Conservation (phyloP, 2,888 invertebrate genomes). For the Drosophila fungiperda region DNA sequence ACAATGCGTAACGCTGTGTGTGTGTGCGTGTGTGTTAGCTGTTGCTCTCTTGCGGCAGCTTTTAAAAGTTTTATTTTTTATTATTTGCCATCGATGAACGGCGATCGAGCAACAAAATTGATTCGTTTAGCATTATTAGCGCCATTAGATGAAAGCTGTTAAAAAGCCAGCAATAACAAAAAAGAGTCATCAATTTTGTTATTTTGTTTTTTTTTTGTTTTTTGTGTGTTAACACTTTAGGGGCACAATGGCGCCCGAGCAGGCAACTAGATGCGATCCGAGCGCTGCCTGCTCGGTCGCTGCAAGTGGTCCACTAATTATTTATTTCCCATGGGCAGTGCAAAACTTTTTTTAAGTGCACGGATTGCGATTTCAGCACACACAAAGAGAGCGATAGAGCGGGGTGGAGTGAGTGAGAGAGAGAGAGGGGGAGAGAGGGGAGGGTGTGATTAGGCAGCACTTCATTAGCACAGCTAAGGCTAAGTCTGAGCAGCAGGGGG, state of each 20-base stretch:
- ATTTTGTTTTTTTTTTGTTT: constrained; percentile 41
- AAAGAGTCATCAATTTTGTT: constrained; percentile 35
- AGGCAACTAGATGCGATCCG: neutral
- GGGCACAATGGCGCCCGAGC: constrained; percentile 5
- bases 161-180: constrained; percentile 45
- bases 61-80: constrained; percentile 33
- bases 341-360: constrained; percentile 46
- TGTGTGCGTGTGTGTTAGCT: constrained; percentile 34
- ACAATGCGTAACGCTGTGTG: constrained; percentile 38
- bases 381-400: neutral
- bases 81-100: constrained; percentile 43
- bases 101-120: constrained; percentile 57
- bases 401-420: neutral
- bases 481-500: constrained; percentile 20
- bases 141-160: constrained; percentile 71
- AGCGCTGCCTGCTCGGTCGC: constrained; percentile 14
- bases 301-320: constrained; percentile 79
- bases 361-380: constrained; percentile 36
- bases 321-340: constrained; percentile 73
- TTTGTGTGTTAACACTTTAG: constrained; percentile 49
- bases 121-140: constrained; percentile 84
- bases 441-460: constrained; percentile 42
- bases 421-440: neutral
- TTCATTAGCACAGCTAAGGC: constrained; percentile 56
- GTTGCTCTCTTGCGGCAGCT: constrained; percentile 63